A percentile compares a stretch with the other conserved stretches of the same genome.
phyloP scores from a whole-genome alignment of 2,888 invertebrate species.

The Cancer borealis region DNA sequence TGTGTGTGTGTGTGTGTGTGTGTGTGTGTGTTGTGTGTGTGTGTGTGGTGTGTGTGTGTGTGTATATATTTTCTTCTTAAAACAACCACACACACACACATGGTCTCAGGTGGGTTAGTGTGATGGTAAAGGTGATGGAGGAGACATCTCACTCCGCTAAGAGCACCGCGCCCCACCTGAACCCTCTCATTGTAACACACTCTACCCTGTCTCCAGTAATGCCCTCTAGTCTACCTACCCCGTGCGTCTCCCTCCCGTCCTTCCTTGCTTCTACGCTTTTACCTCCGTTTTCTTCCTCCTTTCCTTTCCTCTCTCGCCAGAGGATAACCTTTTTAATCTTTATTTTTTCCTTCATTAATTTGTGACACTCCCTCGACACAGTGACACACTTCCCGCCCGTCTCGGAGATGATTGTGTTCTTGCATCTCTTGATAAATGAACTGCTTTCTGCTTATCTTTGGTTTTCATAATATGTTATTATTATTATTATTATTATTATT shows the following conservation, averaged over 20 bases:
- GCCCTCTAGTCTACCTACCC: not conserved
- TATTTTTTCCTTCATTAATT: not conserved
- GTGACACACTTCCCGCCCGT: constrained; percentile 10
- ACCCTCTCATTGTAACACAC: not conserved
- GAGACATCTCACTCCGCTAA: not conserved
- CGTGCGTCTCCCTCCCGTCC: not conserved
- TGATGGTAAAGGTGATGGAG: not conserved
- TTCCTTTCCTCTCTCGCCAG: not conserved
- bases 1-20: too few relatives aligned
- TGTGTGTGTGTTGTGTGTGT: too few relatives aligned
- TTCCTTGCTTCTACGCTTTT: not conserved
- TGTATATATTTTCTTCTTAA: too few relatives aligned
- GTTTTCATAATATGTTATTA: not conserved
- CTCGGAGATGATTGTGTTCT: not conserved
- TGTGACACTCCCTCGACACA: not conserved
- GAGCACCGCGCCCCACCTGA: not conserved
- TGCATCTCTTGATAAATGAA: not conserved
- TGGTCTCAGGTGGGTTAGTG: not conserved
- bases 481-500: not conserved
- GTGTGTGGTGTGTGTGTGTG: too few relatives aligned
- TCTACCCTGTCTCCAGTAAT: not conserved
- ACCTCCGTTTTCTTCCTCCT: not conserved
- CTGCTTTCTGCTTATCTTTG: not conserved
- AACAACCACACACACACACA: not conserved
- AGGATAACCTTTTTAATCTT: not conserved